phyloP scores from a whole-genome alignment of 2,797 vertebrate genomes.

The Hippopotamyrus pictus region DNA sequence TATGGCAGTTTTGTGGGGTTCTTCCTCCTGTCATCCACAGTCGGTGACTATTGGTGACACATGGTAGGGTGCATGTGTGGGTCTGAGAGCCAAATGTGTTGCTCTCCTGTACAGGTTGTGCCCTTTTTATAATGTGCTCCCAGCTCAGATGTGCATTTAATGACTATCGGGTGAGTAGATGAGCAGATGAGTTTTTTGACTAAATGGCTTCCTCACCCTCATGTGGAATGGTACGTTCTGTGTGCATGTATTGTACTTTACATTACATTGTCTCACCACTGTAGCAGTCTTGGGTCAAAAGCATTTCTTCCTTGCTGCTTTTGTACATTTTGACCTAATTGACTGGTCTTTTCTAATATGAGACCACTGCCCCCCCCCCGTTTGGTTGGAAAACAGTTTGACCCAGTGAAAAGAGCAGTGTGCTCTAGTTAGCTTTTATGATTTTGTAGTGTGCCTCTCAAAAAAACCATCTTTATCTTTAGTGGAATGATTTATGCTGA shows the following conservation, averaged over 20 bases:
- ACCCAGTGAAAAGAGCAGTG: not conserved
- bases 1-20: not conserved
- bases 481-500: not conserved
- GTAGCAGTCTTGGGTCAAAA: not conserved
- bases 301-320: not conserved
- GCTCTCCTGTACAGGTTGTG: not conserved
- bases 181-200: not conserved
- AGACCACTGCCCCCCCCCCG: not conserved
- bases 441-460: not conserved
- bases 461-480: not conserved
- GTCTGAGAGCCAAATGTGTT: not conserved
- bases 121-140: not conserved
- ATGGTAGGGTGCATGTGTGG: not conserved
- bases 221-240: not conserved
- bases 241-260: not conserved
- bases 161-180: not conserved
- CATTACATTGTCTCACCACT: not conserved
- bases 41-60: not conserved
- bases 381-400: not conserved
- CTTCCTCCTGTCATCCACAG: not conserved
- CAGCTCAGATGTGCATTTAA: not conserved
- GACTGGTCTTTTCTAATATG: not conserved
- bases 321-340: not conserved
- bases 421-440: not conserved
- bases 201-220: not conserved